Base-by-base conservation (phyloP, 2,888 invertebrate species). In the Scelioninae gen. 1 region DNA sequence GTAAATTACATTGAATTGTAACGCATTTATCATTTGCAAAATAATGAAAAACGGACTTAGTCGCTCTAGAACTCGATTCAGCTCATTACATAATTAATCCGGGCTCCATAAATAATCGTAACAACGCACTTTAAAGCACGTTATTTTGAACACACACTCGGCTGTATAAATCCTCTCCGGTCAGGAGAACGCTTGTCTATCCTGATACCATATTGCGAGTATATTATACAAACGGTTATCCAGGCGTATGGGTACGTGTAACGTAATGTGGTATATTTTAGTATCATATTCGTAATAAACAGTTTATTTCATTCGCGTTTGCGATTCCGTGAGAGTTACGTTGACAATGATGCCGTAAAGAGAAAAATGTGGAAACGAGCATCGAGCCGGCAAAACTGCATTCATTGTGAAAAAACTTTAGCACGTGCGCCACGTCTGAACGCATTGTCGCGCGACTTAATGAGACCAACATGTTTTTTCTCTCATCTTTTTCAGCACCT, bases 251-350 rank as follows among this genome's bases (percentile, higher is more conserved):
- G 56, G 38, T 45, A 47, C 31, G n/a, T 15, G 15, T 38, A n/a
- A 16, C 60, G 40, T 53, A 43, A 62, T 43, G 60, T 15, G 31
- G 23, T 45, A 62, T 62, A 62, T 65, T 77, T 77, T 38, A 62
- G 53, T 68, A 62, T 77, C 68, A 68, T 68, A 77, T 77, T 77
- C 66, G 53, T 77, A 55, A 77, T 60, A 62, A 77, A 62, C 43
- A 45, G 62, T 68, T 68, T 77, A 77, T 77, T 77, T 38, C 60
- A 60, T 32, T 16, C 23, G 38, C 16, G 56, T 23, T 38, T 40
- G 60, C 15, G 49, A 71, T 51, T 71, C 40, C 71, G 56, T 55
- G 56, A 47, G 56, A 31, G 45, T 65, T 45, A 15, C 55, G 8
- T 29, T 15, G 16, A 75, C 58, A 58, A 65, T 74, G 45, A 63